A percentile compares a stretch with the other conserved stretches of the same genome.
phyloP scores from a whole-genome alignment of 2,113 vertebrate species.

The Semicossyphus pulcher region DNA sequence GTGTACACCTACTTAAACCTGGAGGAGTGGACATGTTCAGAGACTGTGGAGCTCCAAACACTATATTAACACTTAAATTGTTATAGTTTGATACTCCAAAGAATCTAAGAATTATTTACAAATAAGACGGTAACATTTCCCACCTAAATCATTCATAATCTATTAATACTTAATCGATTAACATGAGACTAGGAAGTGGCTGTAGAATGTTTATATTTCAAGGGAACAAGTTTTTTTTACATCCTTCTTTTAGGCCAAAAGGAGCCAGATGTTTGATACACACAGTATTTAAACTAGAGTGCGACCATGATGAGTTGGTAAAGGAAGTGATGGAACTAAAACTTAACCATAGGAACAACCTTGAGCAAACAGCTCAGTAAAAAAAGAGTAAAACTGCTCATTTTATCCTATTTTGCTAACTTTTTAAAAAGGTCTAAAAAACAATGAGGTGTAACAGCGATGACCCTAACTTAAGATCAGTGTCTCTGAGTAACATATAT shows the following conservation, averaged over 20 bases:
- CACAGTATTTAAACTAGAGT: not conserved
- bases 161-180: not conserved
- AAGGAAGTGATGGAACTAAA: constrained; percentile 12
- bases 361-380: constrained; percentile 45
- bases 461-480: not conserved
- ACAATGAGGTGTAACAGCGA: constrained; percentile 16
- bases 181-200: not conserved
- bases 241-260: not conserved
- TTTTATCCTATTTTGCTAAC: constrained; percentile 4
- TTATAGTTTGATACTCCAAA: constrained; percentile 7
- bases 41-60: constrained; percentile 22
- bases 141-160: not conserved
- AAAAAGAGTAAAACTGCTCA: constrained; percentile 33
- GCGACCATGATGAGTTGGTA: not conserved
- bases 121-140: not conserved
- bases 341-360: constrained; percentile 6
- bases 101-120: constrained; percentile 34
- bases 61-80: not conserved
- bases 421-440: constrained; percentile 18
- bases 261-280: not conserved
- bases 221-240: not conserved
- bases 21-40: not conserved
- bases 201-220: not conserved
- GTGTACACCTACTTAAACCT: not conserved
- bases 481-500: constrained; percentile 1